Base-by-base conservation (phyloP, 1,140 invertebrate species). In the Calephelis virginiensis region DNA sequence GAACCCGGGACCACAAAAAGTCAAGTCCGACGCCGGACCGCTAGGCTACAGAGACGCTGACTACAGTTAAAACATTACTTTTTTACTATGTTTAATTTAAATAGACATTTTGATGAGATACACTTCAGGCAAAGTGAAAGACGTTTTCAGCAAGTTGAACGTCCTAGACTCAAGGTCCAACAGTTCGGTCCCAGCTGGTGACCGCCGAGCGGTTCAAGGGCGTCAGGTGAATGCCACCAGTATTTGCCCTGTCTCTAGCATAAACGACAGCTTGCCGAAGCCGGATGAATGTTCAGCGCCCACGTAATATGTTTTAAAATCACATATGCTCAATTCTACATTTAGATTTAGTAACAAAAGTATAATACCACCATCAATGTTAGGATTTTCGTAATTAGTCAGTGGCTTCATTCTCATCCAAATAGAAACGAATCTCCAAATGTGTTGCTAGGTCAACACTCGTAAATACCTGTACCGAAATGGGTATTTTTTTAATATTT, bases 221-320 rank as follows among this genome's bases (percentile, higher is more conserved):
- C 83, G 66, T 70, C 78, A 75, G 85, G 87, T 88, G 87, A 90
- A 88, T 86, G 85, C 81, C 87, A 88, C 84, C 77, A 80, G 83
- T 87, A 86, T 89, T 86, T 86, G 78, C 77, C 74, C 78, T 72
- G 75, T 78, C 81, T 80, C 75, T 82, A 70, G 81, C 81, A 80
- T 75, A 84, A 77, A 77, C 80, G 75, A 78, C 75, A 78, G 75
- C 71, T 76, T 81, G 75, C 78, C 73, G 78, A 79, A 82, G 75
- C 83, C 83, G 83, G 83, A 86, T 85, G 76, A 75, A 83, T 47
- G 66, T 11, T 53, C 3, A 6, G 14, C 13, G n/a, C 12, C 46
- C 12, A 63, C 40, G 37, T 61, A 12, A 61, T 10, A 40, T 62
- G 61, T 62, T 45, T 46, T 46, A 17, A 45, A 62, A 12, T 38